phyloP scores from a whole-genome alignment of 1,140 invertebrate genomes.

The Magallana angulata region DNA sequence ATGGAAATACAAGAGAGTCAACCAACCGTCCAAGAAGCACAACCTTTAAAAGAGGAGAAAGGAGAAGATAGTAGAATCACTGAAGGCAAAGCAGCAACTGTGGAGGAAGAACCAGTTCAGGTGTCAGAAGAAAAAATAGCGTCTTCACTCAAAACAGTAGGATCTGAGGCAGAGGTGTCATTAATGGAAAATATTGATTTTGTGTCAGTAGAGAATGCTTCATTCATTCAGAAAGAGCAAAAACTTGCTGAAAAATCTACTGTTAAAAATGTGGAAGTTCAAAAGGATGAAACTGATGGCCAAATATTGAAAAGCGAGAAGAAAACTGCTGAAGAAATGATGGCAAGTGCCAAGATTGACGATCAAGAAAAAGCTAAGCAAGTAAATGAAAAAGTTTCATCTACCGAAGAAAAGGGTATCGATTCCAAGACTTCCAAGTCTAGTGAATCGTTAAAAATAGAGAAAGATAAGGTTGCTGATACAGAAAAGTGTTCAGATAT shows the following conservation, averaged over 20 bases:
- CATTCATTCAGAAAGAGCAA: neutral
- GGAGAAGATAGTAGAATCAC: neutral
- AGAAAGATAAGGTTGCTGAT: neutral
- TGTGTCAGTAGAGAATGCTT: neutral
- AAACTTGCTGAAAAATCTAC: neutral
- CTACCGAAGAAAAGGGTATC: neutral
- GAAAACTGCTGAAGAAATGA: neutral
- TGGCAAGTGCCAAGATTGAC: neutral
- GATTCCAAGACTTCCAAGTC: neutral
- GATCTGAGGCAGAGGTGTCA: neutral
- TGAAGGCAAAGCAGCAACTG: neutral
- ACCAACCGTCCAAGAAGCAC: neutral
- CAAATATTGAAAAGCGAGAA: neutral
- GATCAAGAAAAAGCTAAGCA: neutral
- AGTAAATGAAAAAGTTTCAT: neutral
- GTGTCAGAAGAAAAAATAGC: neutral
- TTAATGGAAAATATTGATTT: constrained; percentile 5
- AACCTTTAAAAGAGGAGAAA: neutral
- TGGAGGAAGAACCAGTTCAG: neutral
- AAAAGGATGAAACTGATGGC: neutral
- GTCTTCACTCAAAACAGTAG: neutral
- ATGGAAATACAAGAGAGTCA: neutral
- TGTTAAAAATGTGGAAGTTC: neutral
- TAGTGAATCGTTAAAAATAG: neutral
- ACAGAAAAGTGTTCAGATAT: no score